Conservation (phyloP, 2,113 vertebrate species). For the Catharus minimus region DNA sequence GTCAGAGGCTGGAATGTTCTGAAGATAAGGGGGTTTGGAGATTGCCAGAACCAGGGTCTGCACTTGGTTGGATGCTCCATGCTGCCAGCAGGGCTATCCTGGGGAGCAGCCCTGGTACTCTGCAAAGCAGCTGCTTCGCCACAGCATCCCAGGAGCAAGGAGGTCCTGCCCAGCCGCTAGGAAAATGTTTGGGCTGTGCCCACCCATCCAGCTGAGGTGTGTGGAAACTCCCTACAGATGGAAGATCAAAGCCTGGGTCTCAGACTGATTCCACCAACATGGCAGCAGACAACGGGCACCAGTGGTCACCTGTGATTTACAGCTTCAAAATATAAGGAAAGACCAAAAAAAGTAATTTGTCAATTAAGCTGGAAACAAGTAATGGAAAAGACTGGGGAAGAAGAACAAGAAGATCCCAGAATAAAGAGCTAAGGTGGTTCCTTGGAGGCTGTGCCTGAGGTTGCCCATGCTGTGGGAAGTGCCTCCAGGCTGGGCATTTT, state of each 20-base stretch:
- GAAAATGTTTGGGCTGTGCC: not conserved
- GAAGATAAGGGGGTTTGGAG: not conserved
- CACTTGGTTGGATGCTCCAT: accelerated
- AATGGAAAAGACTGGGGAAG: not conserved
- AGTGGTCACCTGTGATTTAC: not conserved
- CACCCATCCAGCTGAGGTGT: not conserved
- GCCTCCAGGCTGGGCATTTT: not conserved
- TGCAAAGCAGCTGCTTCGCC: not conserved
- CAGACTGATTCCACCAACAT: not conserved
- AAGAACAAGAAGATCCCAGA: not conserved
- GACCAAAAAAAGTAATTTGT: not conserved
- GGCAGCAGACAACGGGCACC: not conserved
- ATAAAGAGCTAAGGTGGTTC: not conserved
- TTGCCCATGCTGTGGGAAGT: not conserved
- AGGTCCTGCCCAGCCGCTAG: not conserved
- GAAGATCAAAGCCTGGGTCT: not conserved
- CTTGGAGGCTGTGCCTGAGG: not conserved
- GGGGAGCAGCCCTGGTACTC: not conserved
- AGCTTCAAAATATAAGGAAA: not conserved
- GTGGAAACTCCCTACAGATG: not conserved
- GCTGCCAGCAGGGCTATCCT: not conserved
- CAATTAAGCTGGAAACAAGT: not conserved
- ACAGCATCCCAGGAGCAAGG: not conserved
- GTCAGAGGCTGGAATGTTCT: not conserved
- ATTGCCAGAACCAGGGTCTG: not conserved